Evolutionary conservation across 2,888 invertebrate species (phyloP), one percentile per base, ranked within the genome.

Genomic region (Steromphala cineraria): DNA sequence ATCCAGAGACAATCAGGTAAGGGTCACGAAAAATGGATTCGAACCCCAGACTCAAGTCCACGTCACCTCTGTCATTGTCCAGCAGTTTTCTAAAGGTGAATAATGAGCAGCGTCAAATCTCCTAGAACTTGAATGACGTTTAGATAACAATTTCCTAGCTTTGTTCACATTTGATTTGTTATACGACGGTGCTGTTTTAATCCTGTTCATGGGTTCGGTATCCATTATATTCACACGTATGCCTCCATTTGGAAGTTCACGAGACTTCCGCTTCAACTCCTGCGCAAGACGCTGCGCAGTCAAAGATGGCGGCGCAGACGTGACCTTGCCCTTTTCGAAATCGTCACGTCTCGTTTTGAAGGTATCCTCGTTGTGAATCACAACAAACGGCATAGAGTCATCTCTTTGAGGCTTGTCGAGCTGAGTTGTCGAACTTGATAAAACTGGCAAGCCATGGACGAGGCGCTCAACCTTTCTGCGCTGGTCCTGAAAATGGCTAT

Each of bases 391-490:
- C 71, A 71, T 71, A n/a, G 28, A 36, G 36, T 17, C 36, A n/a
- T 71, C 71, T 19, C 36, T 36, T 36, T 19, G 36, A n/a, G 36
- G 4, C 19, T 7, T 71, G 71, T 71, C 71, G 19, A 71, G n/a
- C 71, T 71, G 71, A 17, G 71, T 71, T 17, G 71, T 71, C n/a
- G 71, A 71, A 7, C 67, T 62, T 40, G 74, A 52, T 17, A 81
- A 56, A 3, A 83, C 81, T 4, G 85, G 85, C 17, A 85, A 67
- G 2, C 85, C 83, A 36, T 85, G 83, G 8, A 85, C 82, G 55
- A 85, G 75, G 0, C 82, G 76, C 31, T 83, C 83, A 10, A 82
- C 80, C 17, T 81, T 82, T 53, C 82, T 56, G 53, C 83, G 75
- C 76, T 83, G 82, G 28, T 82, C 82, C 28, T 82, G 78, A 71